Percentiles rank a stretch among this genome's conserved stretches.
Conservation (phyloP, 37 sponge, comb jelly and placozoan genomes). For the Halichondria panicea region DNA sequence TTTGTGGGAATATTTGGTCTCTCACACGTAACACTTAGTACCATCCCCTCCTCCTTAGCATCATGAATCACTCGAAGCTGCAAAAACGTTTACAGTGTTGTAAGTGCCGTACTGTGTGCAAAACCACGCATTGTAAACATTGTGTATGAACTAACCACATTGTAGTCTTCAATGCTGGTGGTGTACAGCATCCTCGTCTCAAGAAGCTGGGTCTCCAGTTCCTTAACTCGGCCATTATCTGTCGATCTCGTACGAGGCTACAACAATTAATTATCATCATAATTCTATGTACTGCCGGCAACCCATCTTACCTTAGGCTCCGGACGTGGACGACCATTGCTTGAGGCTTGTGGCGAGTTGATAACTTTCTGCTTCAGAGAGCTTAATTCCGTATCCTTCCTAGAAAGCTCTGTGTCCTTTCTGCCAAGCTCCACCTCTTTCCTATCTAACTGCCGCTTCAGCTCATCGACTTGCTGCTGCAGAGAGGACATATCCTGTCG, state of each 20-base stretch:
- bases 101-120: no score
- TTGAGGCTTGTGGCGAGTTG: conserved; percentile 21
- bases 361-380: conserved; percentile 6
- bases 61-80: conserved; percentile 51
- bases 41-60: conserved; percentile 21
- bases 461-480: background rate
- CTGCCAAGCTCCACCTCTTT: background rate
- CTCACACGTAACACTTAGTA: conserved; percentile 56
- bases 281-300: no score
- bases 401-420: background rate
- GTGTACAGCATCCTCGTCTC: conserved; percentile 81
- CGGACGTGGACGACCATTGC: background rate
- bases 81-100: no score
- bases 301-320: background rate
- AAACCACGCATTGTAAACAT: no score
- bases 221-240: background rate
- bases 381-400: background rate
- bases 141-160: conserved; percentile 57
- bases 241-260: background rate
- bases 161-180: conserved; percentile 66
- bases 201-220: conserved; percentile 55
- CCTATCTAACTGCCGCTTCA: conserved; percentile 3
- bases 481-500: background rate
- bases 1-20: conserved; percentile 35
- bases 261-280: no score